Evolutionary conservation across 2,797 vertebrate species (phyloP), one percentile per base, ranked within the genome.

Genomic region (Tapirus indicus): DNA sequence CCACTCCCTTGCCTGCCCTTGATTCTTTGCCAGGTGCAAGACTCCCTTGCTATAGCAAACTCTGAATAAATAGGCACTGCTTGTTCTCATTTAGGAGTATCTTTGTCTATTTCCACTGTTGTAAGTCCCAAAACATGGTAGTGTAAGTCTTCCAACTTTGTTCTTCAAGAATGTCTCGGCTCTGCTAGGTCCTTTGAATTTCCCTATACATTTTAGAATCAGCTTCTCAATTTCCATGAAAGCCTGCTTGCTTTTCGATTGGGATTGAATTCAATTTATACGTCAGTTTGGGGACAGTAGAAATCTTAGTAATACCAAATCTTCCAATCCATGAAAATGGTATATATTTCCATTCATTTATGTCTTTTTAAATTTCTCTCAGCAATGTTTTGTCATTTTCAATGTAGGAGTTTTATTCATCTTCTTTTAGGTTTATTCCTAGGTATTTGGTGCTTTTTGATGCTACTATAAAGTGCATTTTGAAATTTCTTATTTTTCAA

Each of bases 41-140:
- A 60, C 0, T 11, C n/a, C 62, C 16, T 69, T 52, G 35, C 4
- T 18, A 0, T 0, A 78, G n/a, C 32, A 11, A 2, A 4, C 44
- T 17, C 12, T 13, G 35, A 16, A 35, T 7, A 44, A 60, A 29
- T 5, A 44, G 44, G 2, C 2, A 21, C n/a, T 7, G 7, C 21
- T 29, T 12, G 0, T 23, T 47, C 71, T 84, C 21, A 2, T 7
- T 21, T n/a, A 20, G 14, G 11, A 16, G 2, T 27, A 16, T 23
- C 38, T 72, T 27, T 23, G 2, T 29, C 56, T 44, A 64, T 64
- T 60, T 47, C 29, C 9, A n/a, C 14, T 29, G 2, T 20, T 0
- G 1, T 64, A 14, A 64, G 38, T 21, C 72, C 52, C 38, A 7
- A 56, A 38, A 38, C 5, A 13, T 13, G 29, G 2, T 14, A 35